Percentiles rank a stretch among this genome's conserved stretches.
Evolutionary conservation across 1,140 invertebrate species (phyloP).

Genomic region (Dolichoris vasculosae): DNA sequence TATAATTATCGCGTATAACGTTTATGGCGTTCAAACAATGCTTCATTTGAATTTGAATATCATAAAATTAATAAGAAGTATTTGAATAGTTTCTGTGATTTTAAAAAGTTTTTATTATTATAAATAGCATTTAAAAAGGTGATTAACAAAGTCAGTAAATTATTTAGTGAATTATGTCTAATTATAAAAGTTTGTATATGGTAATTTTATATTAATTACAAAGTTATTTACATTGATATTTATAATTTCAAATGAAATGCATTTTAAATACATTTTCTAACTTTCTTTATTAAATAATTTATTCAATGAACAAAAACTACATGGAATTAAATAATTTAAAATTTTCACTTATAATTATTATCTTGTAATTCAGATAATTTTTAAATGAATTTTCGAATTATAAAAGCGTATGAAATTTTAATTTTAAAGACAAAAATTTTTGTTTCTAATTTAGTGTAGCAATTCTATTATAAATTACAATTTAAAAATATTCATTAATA

Average conservation of each 20-base stretch:
- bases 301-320: background rate
- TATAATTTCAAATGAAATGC: background rate
- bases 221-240: slow-evolving; percentile 1
- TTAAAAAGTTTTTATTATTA: background rate
- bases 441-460: too few species aligned
- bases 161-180: background rate
- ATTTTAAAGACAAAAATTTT: too few species aligned
- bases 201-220: background rate
- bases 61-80: background rate
- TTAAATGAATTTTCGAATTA: background rate
- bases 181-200: background rate
- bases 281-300: background rate
- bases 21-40: background rate
- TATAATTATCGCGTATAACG: too few species aligned
- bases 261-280: background rate
- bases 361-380: too few species aligned
- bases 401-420: too few species aligned
- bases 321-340: background rate
- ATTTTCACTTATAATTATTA: too few species aligned
- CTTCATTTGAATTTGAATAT: background rate
- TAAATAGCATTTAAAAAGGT: background rate
- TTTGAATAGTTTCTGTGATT: background rate
- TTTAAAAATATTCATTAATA: too few species aligned
- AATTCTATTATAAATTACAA: too few species aligned
- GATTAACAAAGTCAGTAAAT: background rate